phyloP scores from a whole-genome alignment of 2,113 vertebrate genomes.

The Penelope pileata region DNA sequence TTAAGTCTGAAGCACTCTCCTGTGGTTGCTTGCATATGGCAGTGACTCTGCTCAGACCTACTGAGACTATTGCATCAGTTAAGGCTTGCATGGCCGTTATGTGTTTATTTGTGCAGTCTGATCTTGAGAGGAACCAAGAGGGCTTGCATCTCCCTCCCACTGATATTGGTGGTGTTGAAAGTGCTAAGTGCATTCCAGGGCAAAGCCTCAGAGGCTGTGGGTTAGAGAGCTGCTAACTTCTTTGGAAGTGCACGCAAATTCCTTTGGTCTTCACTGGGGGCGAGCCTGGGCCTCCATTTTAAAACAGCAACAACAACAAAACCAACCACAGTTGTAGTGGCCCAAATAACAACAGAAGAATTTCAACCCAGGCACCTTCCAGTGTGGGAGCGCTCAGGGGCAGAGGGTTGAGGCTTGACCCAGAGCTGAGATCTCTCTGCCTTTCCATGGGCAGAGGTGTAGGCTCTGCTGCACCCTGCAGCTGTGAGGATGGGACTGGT shows the following conservation, averaged over 20 bases:
- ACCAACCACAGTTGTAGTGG: neutral
- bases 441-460: neutral
- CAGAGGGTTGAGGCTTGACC: neutral
- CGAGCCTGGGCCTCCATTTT: neutral
- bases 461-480: neutral
- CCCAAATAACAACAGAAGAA: neutral
- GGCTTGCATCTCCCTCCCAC: neutral
- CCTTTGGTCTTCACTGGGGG: neutral
- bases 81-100: neutral
- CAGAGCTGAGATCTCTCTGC: neutral
- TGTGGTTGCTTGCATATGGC: neutral
- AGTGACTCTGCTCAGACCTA: neutral
- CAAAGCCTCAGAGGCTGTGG: neutral
- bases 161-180: neutral
- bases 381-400: neutral
- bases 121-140: neutral
- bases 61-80: neutral
- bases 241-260: neutral
- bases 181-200: neutral
- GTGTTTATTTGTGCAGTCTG: slow-evolving; percentile 2
- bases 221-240: neutral
- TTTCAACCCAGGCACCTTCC: neutral
- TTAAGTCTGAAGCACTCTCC: neutral
- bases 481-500: neutral
- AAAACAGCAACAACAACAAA: neutral